These are phyloP conservation scores for Drosophila pseudoananassae DNA, from an alignment of 1,140 invertebrate species.

Conservation along the genomic window DNA sequence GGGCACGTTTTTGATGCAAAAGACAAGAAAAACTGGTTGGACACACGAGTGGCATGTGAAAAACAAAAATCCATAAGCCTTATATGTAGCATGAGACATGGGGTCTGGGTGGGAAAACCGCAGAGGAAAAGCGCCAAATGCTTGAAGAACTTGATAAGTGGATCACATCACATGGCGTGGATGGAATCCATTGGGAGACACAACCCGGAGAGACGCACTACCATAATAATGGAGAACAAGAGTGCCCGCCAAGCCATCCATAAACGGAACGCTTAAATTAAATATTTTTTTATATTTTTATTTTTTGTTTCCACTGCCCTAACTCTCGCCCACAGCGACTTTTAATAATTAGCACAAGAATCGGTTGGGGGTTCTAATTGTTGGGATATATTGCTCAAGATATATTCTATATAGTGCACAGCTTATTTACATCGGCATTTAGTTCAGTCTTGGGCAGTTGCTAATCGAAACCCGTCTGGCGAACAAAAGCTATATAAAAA, in stretches of 20 bases:
- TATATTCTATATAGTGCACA: conserved; percentile 9
- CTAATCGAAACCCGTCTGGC: conserved; percentile 43
- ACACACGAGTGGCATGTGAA: conserved; percentile 19
- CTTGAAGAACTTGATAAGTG: conserved; percentile 31
- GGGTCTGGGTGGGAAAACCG: conserved; percentile 4
- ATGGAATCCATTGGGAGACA: conserved; percentile 31
- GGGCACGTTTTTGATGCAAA: conserved; percentile 60
- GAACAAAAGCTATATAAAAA: conserved; percentile 37
- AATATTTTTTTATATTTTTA: conserved; percentile 32
- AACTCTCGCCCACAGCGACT: conserved; percentile 46
- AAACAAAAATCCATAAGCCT: conserved; percentile 21
- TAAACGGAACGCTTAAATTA: conserved; percentile 70
- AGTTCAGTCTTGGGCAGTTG: conserved; percentile 30
- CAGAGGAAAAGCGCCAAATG: conserved; percentile 7
- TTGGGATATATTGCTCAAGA: too few species aligned
- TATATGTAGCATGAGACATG: not conserved
- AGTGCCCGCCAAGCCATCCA: conserved; percentile 48
- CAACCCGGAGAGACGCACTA: conserved; percentile 7
- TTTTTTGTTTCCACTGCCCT: conserved; percentile 32
- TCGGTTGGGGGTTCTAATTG: conserved; percentile 6
- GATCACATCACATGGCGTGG: conserved; percentile 39
- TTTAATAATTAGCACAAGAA: conserved; percentile 70
- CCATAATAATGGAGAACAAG: conserved; percentile 21
- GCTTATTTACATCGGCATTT: conserved; percentile 39
- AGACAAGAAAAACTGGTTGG: conserved; percentile 72